Evolutionary conservation across 2,113 vertebrate species (phyloP).

Genomic region (Arenaria interpres): DNA sequence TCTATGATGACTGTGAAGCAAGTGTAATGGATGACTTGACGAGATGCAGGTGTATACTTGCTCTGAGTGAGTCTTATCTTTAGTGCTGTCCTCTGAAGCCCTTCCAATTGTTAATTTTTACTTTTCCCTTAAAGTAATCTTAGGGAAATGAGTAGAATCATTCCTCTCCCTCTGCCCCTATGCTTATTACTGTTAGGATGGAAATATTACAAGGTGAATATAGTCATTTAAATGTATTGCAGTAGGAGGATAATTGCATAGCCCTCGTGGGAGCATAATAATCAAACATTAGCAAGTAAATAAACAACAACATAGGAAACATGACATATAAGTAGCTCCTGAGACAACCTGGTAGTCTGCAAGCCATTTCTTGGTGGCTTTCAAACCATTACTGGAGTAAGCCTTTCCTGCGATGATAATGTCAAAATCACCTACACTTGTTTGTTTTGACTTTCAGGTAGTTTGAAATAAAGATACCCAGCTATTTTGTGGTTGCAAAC

Average conservation of each 20-base stretch:
- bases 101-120: background rate
- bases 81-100: background rate
- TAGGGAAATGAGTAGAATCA: background rate
- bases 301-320: background rate
- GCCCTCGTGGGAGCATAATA: background rate
- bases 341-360: background rate
- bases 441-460: slow-evolving; percentile 56
- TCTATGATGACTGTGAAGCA: background rate
- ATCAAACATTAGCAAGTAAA: background rate
- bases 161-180: background rate
- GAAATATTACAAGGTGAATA: background rate
- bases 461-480: background rate
- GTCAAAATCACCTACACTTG: background rate
- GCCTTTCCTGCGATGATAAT: background rate
- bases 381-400: background rate
- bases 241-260: background rate
- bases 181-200: background rate
- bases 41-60: background rate
- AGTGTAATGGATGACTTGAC: background rate
- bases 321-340: too few species aligned
- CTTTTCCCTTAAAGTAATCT: background rate
- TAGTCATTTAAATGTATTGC: background rate
- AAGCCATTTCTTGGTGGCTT: background rate
- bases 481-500: background rate
- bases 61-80: background rate